Base-by-base conservation (phyloP, 2,888 invertebrate species). In the Sarcophaga rosellei region DNA sequence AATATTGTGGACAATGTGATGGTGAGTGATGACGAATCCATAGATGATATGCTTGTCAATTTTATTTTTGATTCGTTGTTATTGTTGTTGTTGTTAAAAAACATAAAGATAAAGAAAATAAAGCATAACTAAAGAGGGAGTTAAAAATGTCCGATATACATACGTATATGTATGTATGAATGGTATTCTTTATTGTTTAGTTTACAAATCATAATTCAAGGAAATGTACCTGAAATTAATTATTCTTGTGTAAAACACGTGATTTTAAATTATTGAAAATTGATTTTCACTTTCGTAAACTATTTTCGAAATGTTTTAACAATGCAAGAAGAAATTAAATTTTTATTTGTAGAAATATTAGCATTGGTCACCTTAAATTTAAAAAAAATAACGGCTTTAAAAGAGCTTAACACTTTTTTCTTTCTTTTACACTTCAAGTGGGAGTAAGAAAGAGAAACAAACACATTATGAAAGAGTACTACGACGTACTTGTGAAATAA, bases 21-120 rank as follows among this genome's bases (percentile, higher is more conserved):
- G 79, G 59, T 57, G 53, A 69, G 65, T 72, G 78, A 81, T 84
- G 84, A 84, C 84, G 79, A 84, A 84, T 84, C 70, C 70, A 80
- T 84, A 79, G 75, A 75, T 80, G 63, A 75, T 79, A 84, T 79
- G 79, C 63, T 75, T 84, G 84, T 72, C 75, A 84, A 65, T 79
- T 84, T 68, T 57, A n/a, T n/a, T 69, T 65, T 66, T 69, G 17
- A 4, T 15, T 53, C 11, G 4, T 47, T 15, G 47, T 47, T 47
- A 15, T 15, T 53, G 35, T 6, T 35, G 35, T 35, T 35, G 8
- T 10, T 35, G 1, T 35, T 10, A 35, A 35, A 35, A 8, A 35
- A 35, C 35, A 10, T 35, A 35, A 35, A 35, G 35, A 8, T 1
- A 35, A 35, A 35, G 35, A 35, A 76, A 45, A 76, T 63, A 44